Percentiles rank a stretch among this genome's conserved stretches.
These are phyloP conservation scores for Sebastes itinus DNA, from an alignment of 2,797 vertebrate species.

Conservation along the genomic window DNA sequence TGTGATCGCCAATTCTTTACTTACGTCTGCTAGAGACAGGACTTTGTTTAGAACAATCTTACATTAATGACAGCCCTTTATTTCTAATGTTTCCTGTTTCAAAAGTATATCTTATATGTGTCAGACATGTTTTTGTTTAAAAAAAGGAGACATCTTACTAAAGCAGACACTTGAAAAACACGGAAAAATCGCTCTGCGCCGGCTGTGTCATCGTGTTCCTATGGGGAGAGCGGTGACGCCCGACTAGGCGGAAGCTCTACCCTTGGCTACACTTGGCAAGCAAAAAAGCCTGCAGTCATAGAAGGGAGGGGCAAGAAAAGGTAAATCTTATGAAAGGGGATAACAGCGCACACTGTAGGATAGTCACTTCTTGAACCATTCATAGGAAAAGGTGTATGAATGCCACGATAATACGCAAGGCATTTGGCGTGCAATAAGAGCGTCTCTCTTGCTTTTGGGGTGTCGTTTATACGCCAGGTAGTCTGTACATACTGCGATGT, in stretches of 20 bases:
- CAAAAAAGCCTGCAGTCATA: not conserved
- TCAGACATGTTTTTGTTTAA: not conserved
- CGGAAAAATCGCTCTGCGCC: not conserved
- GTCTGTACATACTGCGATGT: too few species aligned
- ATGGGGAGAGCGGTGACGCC: not conserved
- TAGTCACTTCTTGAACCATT: not conserved
- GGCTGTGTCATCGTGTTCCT: not conserved
- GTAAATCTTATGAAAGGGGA: not conserved
- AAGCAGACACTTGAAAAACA: not conserved
- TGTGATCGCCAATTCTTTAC: not conserved
- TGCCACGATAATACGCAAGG: too few species aligned
- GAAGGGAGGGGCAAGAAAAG: not conserved
- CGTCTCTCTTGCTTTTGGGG: too few species aligned
- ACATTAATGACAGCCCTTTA: not conserved
- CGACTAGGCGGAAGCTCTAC: not conserved
- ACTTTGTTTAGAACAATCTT: not conserved
- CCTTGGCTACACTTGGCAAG: not conserved
- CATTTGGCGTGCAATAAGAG: too few species aligned
- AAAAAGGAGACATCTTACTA: not conserved
- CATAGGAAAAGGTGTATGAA: too few species aligned
- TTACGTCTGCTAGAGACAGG: not conserved
- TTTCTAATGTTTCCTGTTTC: not conserved
- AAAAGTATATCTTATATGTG: not conserved
- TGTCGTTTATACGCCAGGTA: too few species aligned
- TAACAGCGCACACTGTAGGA: not conserved